These are phyloP conservation scores for Dendrolimus kikuchii DNA, from an alignment of 1,140 invertebrate species.

Conservation along the genomic window DNA sequence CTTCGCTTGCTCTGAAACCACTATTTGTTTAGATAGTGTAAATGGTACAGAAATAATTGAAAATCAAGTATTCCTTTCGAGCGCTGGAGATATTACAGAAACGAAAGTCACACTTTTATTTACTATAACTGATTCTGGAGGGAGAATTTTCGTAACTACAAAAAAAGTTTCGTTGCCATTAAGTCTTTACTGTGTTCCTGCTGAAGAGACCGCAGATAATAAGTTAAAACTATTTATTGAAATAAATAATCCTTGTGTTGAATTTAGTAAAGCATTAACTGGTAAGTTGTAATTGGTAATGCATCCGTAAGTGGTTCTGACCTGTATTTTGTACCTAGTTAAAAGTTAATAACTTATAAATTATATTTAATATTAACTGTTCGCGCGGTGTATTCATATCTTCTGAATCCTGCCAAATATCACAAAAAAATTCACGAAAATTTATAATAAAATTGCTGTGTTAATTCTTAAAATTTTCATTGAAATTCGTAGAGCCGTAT, in stretches of 20 bases:
- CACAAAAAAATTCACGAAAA: too few relatives aligned
- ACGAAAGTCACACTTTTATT: slow-evolving; percentile 39
- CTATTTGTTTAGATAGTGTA: slow-evolving; percentile 43
- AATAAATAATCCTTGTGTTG: slow-evolving; percentile 27
- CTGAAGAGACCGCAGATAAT: slow-evolving; percentile 19
- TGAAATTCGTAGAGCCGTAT: too few relatives aligned
- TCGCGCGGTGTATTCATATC: too few relatives aligned
- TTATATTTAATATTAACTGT: too few relatives aligned
- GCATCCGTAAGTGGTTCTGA: too few relatives aligned
- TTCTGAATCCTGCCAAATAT: too few relatives aligned
- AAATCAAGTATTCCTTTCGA: slow-evolving; percentile 38
- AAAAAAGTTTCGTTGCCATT: slow-evolving; percentile 38
- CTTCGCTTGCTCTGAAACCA: slow-evolving; percentile 38
- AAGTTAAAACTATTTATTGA: slow-evolving; percentile 30
- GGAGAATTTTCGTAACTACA: slow-evolving; percentile 37
- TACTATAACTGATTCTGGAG: slow-evolving; percentile 38
- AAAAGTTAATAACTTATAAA: too few relatives aligned
- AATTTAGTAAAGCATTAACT: slow-evolving; percentile 45
- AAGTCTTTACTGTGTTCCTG: slow-evolving; percentile 37
- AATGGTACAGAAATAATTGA: slow-evolving; percentile 59
- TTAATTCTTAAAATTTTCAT: too few relatives aligned
- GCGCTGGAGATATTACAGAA: slow-evolving; percentile 33
- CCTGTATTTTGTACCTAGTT: too few relatives aligned
- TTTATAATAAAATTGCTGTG: too few relatives aligned
- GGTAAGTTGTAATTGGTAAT: slow-evolving; percentile 21